Evolutionary conservation across 2,113 vertebrate genomes (phyloP).

Genomic region (Halichoerus grypus): DNA sequence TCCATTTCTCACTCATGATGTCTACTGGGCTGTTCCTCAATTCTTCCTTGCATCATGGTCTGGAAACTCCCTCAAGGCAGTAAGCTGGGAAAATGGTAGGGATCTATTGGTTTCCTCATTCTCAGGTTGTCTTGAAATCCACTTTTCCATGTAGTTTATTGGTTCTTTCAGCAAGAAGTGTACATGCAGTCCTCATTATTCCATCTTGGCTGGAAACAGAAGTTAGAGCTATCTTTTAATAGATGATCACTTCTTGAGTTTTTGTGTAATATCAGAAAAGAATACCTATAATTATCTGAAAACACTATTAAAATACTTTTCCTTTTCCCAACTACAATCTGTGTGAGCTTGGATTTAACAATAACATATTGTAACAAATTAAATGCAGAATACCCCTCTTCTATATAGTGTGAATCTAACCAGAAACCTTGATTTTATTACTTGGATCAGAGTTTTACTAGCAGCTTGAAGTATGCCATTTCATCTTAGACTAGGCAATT

Average conservation of each 20-base stretch:
- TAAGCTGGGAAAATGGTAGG: not conserved
- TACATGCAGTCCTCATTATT: not conserved
- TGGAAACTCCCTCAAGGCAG: not conserved
- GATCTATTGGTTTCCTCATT: not conserved
- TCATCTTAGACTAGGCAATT: not conserved
- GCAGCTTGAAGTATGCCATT: not conserved
- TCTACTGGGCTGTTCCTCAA: not conserved
- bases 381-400: slow-evolving; percentile 1
- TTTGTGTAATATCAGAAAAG: not conserved
- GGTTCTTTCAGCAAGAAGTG: not conserved
- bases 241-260: not conserved
- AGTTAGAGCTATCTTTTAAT: not conserved
- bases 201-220: not conserved
- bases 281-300: not conserved
- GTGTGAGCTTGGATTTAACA: not conserved
- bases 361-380: not conserved
- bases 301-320: not conserved
- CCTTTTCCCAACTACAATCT: not conserved
- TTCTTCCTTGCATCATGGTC: not conserved
- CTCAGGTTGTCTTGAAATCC: not conserved
- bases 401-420: not conserved
- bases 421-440: slow-evolving; percentile 40
- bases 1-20: not conserved
- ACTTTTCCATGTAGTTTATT: not conserved
- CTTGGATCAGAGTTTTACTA: not conserved